Evolutionary conservation across 2,888 invertebrate species (phyloP).

Genomic region (Cyclophora albipunctata): DNA sequence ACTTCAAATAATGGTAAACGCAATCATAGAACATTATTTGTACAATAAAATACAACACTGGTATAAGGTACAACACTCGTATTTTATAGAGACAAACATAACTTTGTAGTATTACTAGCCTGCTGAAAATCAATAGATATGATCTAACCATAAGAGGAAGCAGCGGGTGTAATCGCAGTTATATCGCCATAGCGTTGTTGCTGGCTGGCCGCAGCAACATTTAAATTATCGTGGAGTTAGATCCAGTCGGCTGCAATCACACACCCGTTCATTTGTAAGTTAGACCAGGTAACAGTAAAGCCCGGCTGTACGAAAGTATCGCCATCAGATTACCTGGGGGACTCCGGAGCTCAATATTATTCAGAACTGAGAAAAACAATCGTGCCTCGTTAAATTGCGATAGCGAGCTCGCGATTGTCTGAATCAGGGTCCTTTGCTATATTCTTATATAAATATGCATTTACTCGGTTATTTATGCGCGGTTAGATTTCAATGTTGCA

Average conservation of each 20-base stretch:
- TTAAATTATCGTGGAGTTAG: conserved; percentile 70
- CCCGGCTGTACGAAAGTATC: conserved; percentile 60
- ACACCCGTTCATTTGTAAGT: conserved; percentile 67
- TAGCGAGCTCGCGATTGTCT: conserved; percentile 58
- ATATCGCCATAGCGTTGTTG: conserved; percentile 42
- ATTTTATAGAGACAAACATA: conserved; percentile 33
- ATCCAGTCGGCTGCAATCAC: conserved; percentile 70
- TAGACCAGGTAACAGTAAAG: conserved; percentile 62
- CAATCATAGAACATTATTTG: too few relatives aligned
- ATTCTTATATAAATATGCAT: conserved; percentile 32
- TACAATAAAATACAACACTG: too few relatives aligned
- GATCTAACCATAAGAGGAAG: conserved; percentile 62
- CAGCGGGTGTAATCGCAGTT: conserved; percentile 58
- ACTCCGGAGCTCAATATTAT: conserved; percentile 70
- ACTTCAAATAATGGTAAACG: neutral
- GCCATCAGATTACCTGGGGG: conserved; percentile 60
- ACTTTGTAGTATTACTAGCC: conserved; percentile 22
- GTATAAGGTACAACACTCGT: neutral
- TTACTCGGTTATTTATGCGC: conserved; percentile 22
- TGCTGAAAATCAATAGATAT: conserved; percentile 61
- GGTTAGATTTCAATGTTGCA: too few relatives aligned
- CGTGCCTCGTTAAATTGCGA: conserved; percentile 71
- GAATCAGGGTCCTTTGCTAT: conserved; percentile 47
- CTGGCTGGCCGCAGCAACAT: conserved; percentile 62
- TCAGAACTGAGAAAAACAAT: conserved; percentile 74